phyloP scores from a whole-genome alignment of 2,113 vertebrate genomes.

The Anhinga anhinga region DNA sequence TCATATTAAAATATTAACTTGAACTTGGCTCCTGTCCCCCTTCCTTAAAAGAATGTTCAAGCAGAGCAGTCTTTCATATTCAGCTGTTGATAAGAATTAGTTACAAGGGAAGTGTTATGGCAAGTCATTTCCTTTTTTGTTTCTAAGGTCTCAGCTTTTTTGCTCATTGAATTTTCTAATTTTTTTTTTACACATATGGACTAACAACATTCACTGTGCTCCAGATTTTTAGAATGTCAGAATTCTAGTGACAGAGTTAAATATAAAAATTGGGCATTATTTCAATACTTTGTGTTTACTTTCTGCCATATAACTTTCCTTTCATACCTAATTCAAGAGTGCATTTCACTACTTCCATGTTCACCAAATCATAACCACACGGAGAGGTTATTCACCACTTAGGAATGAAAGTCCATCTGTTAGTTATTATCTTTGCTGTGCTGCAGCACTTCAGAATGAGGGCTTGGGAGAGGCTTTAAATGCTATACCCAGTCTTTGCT shows the following conservation, averaged over 20 bases:
- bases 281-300: neutral
- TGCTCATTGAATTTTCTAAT: neutral
- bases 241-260: neutral
- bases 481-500: neutral
- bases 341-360: slow-evolving; percentile 46
- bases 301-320: slow-evolving; percentile 3
- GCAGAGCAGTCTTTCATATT: neutral
- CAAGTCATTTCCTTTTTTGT: neutral
- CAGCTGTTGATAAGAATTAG: neutral
- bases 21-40: neutral
- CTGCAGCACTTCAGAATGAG: slow-evolving; percentile 32
- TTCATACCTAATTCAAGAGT: neutral
- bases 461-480: slow-evolving; percentile 19
- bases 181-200: neutral
- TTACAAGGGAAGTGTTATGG: neutral
- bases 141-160: neutral
- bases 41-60: neutral
- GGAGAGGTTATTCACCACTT: slow-evolving; percentile 62
- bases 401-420: slow-evolving; percentile 73
- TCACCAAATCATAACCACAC: slow-evolving; percentile 70
- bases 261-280: neutral
- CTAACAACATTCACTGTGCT: neutral
- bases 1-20: neutral
- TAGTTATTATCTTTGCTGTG: slow-evolving; percentile 64
- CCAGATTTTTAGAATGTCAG: neutral